Conservation (phyloP, 2,888 invertebrate genomes). For the Himalopsyche kuldschensis region DNA sequence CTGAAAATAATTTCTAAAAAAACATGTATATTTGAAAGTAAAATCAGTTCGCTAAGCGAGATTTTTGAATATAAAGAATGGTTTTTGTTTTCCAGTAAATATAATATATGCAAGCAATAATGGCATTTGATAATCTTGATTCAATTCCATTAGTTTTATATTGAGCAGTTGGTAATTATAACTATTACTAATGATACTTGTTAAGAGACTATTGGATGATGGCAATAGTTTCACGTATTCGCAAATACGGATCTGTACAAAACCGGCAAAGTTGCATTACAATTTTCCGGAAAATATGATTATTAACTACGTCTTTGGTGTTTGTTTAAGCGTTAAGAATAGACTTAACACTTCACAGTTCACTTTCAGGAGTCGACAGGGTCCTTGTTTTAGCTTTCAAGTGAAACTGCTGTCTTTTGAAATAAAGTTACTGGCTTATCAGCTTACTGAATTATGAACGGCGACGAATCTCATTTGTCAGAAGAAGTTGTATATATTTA, state of each 20-base stretch:
- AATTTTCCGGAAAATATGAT: not conserved
- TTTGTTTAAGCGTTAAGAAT: not conserved
- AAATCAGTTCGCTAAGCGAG: too few species aligned
- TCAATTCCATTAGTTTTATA: too few species aligned
- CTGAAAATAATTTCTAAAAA: too few species aligned
- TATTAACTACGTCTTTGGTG: not conserved
- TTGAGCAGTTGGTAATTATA: too few species aligned
- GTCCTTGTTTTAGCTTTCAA: not conserved
- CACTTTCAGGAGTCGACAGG: not conserved
- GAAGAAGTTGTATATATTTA: not conserved
- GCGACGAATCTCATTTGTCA: not conserved
- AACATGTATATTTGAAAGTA: too few species aligned
- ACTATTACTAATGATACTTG: too few species aligned
- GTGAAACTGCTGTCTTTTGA: not conserved
- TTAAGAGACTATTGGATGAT: too few species aligned
- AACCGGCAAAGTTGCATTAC: not conserved
- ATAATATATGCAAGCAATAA: too few species aligned
- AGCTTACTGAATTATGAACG: not conserved
- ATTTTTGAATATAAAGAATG: too few species aligned
- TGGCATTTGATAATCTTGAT: too few species aligned
- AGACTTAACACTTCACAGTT: not conserved
- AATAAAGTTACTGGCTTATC: not conserved
- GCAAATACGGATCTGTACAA: not conserved
- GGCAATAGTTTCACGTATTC: too few species aligned
- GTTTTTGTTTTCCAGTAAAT: too few species aligned